Base-by-base conservation (phyloP, 1,140 invertebrate species). In the Odontomachus brunneus region DNA sequence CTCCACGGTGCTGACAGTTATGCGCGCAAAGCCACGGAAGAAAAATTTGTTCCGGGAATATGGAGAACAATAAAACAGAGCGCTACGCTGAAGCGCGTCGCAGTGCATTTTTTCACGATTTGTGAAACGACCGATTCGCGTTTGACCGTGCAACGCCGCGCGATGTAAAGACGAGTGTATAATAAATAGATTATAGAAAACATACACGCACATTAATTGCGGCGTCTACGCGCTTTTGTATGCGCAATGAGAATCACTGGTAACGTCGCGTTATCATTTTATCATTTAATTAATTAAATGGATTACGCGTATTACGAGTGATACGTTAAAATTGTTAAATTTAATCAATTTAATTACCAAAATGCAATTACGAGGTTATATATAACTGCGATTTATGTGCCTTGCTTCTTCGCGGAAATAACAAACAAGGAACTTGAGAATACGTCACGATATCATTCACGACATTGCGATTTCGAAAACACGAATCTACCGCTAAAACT, bases 231-330 rank as follows among this genome's bases (percentile, higher is more conserved):
- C 65, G 17, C 53, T 65, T 53, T 51, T 22, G 33, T 51, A 29
- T 12, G 38, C 38, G 24, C 44, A 22, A 65, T 15, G 73, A 76
- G 19, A 53, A 53, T 17, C n/a, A 22, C n/a, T 14, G 24, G 14
- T n/a, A 22, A 24, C 33, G 24, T 44, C 29, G 15, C 51, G 33
- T 76, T 24, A 62, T 59, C 14, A 74, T 49, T 44, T 48, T 60
- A 55, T 5, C 19, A 33, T 49, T 76, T 33, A 55, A 22, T 76
- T 66, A 75, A 33, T 63, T 53, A 53, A 66, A 66, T 33, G 26
- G 2, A n/a, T 15, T 33, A 51, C n/a, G 24, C 22, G n/a, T 53
- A 17, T 33, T 59, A 12, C 2, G 44, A 48, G 51, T 60, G 5
- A 44, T 33, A 15, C 44, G n/a, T 74, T 55, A 19, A 75, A 33